These are phyloP conservation scores for Isichthys henryi DNA, from an alignment of 2,113 vertebrate genomes.

Conservation along the genomic window DNA sequence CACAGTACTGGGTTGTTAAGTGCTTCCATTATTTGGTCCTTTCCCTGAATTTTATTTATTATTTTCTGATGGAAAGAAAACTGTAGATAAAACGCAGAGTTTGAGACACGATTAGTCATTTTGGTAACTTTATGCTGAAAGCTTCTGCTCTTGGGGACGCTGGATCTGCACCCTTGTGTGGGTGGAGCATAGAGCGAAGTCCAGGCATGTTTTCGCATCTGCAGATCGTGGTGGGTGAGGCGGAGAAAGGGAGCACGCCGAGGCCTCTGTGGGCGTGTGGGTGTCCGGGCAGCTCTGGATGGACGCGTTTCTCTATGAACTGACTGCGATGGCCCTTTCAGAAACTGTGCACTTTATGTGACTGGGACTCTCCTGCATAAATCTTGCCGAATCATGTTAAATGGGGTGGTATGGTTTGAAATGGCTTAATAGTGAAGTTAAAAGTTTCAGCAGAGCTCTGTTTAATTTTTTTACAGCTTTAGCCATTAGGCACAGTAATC, in stretches of 20 bases:
- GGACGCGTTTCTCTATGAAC: neutral
- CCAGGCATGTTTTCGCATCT: neutral
- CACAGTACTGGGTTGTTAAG: neutral
- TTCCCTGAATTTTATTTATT: neutral
- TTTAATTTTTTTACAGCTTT: neutral
- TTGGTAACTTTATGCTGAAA: neutral
- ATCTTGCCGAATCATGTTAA: neutral
- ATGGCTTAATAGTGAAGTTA: neutral
- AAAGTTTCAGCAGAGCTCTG: neutral
- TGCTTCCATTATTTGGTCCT: neutral
- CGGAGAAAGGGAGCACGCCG: neutral
- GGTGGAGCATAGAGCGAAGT: neutral
- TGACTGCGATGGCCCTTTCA: neutral
- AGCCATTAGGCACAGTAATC: neutral
- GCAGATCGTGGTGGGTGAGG: neutral
- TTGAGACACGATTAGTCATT: neutral
- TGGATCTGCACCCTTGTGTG: neutral
- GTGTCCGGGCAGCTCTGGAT: neutral
- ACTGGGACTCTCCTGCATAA: neutral
- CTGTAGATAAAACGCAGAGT: neutral
- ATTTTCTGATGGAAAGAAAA: neutral
- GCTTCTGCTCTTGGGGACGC: neutral
- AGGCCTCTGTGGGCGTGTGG: neutral
- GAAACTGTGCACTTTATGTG: neutral
- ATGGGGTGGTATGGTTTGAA: neutral